These are phyloP conservation scores for Orientallactaga sibirica DNA, from an alignment of 2,797 vertebrate species.

Conservation along the genomic window DNA sequence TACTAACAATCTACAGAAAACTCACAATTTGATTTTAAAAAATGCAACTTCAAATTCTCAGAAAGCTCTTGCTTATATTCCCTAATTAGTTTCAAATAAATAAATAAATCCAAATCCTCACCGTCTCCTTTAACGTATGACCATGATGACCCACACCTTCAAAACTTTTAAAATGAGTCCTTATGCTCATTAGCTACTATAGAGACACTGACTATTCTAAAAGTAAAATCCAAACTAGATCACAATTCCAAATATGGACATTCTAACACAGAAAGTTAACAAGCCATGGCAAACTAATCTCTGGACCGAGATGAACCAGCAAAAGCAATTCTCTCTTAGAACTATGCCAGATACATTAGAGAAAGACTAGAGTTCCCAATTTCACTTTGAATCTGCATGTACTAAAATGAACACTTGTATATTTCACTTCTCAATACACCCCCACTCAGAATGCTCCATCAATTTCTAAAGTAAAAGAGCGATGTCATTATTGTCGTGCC, in stretches of 20 bases:
- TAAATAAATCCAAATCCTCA: neutral
- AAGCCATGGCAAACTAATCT: conserved; percentile 7
- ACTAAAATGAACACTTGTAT: conserved; percentile 28
- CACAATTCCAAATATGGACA: neutral
- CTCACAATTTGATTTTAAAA: conserved; percentile 41
- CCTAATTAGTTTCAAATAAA: conserved; percentile 1
- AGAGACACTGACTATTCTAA: conserved; percentile 10
- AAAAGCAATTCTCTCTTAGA: conserved; percentile 30
- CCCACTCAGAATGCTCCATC: conserved; percentile 30
- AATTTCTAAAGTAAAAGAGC: conserved; percentile 54
- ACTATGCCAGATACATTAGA: conserved; percentile 30
- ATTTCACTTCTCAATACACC: conserved; percentile 7
- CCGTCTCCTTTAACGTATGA: neutral
- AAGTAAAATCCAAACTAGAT: conserved; percentile 28
- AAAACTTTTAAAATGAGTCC: neutral
- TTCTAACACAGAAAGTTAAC: neutral
- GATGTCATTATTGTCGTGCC: neutral
- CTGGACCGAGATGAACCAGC: neutral
- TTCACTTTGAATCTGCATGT: conserved; percentile 53
- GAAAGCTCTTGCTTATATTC: neutral
- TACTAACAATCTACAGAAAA: conserved; percentile 71
- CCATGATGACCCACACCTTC: neutral
- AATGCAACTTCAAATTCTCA: conserved; percentile 27
- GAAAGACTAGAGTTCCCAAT: neutral
- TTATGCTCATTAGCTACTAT: neutral